Evolutionary conservation across 1,140 invertebrate species (phyloP), one percentile per base, ranked within the genome.

Genomic region (Acromyrmex heyeri): DNA sequence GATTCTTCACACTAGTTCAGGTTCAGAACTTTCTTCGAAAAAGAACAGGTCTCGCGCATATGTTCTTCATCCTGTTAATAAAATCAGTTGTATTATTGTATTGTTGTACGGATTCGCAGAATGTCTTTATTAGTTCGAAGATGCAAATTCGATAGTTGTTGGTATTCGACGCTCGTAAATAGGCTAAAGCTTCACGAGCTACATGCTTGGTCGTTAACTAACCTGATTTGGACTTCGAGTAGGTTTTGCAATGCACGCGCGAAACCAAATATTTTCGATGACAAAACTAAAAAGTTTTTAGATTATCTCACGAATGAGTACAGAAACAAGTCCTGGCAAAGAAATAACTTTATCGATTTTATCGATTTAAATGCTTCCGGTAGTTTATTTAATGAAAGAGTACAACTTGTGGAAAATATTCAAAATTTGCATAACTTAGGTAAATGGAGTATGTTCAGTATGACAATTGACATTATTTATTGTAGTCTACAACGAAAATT

Each of bases 391-490:
- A 70, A 94, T n/a, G 73, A 95, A 81, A 93, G 95, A 30, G 65
- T 91, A 10, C 83, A 90, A 2, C 83, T 96, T 34, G 16, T 94
- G 4, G 91, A 96, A 59, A 95, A 95, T 91, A 91, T 96, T 1
- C 85, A 91, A 24, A 95, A 86, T 92, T 92, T 96, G 75, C 86
- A 94, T 77, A 96, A 96, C 48, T 90, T 96, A 53, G 92, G 96
- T 95, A 91, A 90, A 64, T 87, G 21, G 30, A 50, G 12, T 72
- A 69, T 72, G 12, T 12, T 87, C 8, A 44, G 55, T 83, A 77
- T 21, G 6, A 27, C 21, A 30, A n/a, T 53, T 57, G 8, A 73
- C 4, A 8, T 67, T 48, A 38, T 75, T 76, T 85, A 57, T 27
- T 38, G 55, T 50, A 67, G 55, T 83, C 48, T 16, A 21, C 10